Conservation (phyloP, 2,113 vertebrate species). For the Erpornis zantholeuca region DNA sequence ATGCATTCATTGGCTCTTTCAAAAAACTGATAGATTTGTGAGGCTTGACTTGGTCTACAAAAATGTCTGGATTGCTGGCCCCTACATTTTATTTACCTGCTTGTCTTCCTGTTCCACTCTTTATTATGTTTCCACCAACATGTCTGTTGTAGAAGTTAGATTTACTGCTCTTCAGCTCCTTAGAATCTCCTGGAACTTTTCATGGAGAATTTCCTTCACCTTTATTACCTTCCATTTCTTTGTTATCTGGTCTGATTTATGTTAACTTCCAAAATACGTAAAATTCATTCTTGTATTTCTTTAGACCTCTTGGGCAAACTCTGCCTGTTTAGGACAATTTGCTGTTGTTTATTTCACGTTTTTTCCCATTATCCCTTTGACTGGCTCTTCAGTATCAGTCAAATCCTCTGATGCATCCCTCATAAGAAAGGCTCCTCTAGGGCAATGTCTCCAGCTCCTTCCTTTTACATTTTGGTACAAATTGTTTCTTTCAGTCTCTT, state of each 20-base stretch:
- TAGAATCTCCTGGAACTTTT: background rate
- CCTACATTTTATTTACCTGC: background rate
- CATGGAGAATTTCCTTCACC: background rate
- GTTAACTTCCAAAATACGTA: background rate
- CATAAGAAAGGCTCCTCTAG: background rate
- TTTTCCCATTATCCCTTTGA: background rate
- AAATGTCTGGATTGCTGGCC: background rate
- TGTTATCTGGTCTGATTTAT: background rate
- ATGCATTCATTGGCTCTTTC: background rate
- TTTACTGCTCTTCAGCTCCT: background rate
- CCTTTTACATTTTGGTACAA: background rate
- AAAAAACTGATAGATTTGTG: background rate
- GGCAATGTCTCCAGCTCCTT: background rate
- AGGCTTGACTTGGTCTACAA: background rate
- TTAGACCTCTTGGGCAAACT: background rate
- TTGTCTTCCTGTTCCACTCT: background rate
- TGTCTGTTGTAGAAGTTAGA: background rate
- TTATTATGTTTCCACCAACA: background rate
- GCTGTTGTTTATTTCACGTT: background rate
- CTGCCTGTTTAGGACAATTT: background rate
- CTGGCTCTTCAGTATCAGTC: background rate
- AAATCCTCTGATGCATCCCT: background rate
- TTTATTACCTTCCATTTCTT: background rate
- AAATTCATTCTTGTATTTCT: background rate
- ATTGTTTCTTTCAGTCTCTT: background rate